A percentile compares a stretch with the other conserved stretches of the same genome.
Conservation (phyloP, 2,797 vertebrate species). For the Pterois miles region DNA sequence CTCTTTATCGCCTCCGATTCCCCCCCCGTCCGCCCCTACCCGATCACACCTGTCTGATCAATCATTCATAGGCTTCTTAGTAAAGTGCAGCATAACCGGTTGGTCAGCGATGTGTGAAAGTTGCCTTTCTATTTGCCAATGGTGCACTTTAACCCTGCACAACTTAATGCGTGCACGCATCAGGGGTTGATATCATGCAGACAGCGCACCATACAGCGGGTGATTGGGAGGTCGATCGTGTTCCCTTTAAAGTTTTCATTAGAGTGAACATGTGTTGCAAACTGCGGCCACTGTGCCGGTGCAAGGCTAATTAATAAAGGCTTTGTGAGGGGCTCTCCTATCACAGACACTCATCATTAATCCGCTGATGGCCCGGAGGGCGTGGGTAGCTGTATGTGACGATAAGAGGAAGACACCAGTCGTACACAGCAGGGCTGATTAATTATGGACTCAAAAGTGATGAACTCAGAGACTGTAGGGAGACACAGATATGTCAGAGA, state of each 20-base stretch:
- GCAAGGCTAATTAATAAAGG: conserved; percentile 61
- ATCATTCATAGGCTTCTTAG: conserved; percentile 55
- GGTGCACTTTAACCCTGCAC: conserved; percentile 30
- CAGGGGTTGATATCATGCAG: conserved; percentile 36
- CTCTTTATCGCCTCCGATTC: background rate
- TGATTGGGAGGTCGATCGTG: conserved; percentile 49
- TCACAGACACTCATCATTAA: conserved; percentile 63
- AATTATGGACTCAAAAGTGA: conserved; percentile 54
- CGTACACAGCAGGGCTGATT: conserved; percentile 55
- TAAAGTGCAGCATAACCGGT: conserved; percentile 52
- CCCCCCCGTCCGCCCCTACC: conserved; percentile 1
- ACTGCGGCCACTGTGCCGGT: conserved; percentile 29
- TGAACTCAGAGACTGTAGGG: conserved; percentile 32
- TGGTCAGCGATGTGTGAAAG: conserved; percentile 59
- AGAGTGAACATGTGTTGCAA: conserved; percentile 68
- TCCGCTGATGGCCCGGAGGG: conserved; percentile 68
- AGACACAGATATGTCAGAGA: conserved; percentile 17
- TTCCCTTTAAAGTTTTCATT: conserved; percentile 72
- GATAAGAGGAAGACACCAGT: conserved; percentile 59
- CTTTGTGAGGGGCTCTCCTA: conserved; percentile 57
- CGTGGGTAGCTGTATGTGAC: conserved; percentile 67
- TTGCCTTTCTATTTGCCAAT: conserved; percentile 46
- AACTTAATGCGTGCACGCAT: conserved; percentile 47
- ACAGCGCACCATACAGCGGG: conserved; percentile 6
- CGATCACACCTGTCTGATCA: conserved; percentile 74